These are phyloP conservation scores for Brotula barbata DNA, from an alignment of 2,797 vertebrate species.

Conservation along the genomic window DNA sequence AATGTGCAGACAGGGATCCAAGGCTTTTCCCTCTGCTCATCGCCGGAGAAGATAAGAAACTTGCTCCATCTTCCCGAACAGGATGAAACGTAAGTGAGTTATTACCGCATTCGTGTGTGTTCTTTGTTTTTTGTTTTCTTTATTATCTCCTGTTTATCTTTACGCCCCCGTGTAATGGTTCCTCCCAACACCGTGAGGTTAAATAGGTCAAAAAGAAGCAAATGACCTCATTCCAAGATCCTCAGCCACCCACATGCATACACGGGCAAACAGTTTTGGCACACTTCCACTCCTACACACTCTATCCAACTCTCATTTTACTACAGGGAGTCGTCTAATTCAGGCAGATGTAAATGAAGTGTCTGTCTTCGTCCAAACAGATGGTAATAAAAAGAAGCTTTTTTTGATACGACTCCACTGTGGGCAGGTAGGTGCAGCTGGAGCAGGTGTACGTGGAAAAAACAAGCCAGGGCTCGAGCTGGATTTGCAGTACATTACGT, in stretches of 20 bases:
- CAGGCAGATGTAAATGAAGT: constrained; percentile 47
- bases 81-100: constrained; percentile 39
- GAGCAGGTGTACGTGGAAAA: constrained; percentile 55
- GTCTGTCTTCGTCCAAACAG: constrained; percentile 49
- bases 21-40: constrained; percentile 42
- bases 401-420: constrained; percentile 27
- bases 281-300: constrained; percentile 32
- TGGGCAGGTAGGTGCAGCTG: constrained; percentile 58
- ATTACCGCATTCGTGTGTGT: constrained; percentile 36
- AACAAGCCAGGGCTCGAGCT: constrained; percentile 41
- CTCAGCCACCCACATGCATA: constrained; percentile 34
- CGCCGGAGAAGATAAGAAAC: constrained; percentile 48
- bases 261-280: not conserved
- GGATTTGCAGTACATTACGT: constrained; percentile 62
- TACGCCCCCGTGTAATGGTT: constrained; percentile 1
- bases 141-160: constrained; percentile 1
- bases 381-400: constrained; percentile 58
- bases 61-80: constrained; percentile 48
- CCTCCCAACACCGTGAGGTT: constrained; percentile 35
- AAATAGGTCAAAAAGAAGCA: constrained; percentile 43
- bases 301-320: constrained; percentile 36
- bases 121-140: constrained; percentile 24
- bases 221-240: constrained; percentile 34
- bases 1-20: constrained; percentile 60
- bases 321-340: constrained; percentile 43